Percentiles rank a stretch among this genome's conserved stretches.
Evolutionary conservation across 2,113 vertebrate species (phyloP).

Genomic region (Varanus salvator): DNA sequence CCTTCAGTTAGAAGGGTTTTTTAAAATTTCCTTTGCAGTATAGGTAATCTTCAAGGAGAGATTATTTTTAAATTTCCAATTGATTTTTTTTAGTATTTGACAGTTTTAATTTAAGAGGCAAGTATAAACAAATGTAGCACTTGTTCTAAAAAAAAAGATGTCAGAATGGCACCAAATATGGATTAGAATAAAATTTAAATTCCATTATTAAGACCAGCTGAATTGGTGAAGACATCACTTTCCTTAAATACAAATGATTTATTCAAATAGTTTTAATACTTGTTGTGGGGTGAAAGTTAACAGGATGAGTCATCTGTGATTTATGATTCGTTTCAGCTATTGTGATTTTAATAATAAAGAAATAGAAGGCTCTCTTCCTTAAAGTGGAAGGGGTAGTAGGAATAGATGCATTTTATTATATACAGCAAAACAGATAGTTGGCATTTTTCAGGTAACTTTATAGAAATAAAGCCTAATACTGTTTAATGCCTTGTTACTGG

Average conservation of each 20-base stretch:
- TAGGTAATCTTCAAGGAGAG: conserved; percentile 51
- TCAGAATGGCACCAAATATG: conserved; percentile 61
- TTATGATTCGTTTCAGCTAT: conserved; percentile 10
- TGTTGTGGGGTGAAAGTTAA: conserved; percentile 34
- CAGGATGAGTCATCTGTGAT: not conserved
- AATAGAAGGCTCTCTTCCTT: conserved; percentile 8
- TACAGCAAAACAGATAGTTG: conserved; percentile 17
- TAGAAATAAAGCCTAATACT: conserved; percentile 30
- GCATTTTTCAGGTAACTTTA: conserved; percentile 29
- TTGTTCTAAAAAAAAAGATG: conserved; percentile 63
- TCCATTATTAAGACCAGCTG: conserved; percentile 46
- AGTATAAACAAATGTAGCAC: conserved; percentile 62
- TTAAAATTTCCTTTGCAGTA: conserved; percentile 51
- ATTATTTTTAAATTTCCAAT: conserved; percentile 32
- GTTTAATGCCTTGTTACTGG: conserved; percentile 61
- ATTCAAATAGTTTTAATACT: conserved; percentile 38
- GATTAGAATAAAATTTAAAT: conserved; percentile 62
- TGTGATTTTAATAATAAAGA: conserved; percentile 44
- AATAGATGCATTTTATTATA: conserved; percentile 29
- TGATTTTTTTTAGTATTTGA: conserved; percentile 64
- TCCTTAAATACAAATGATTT: conserved; percentile 50
- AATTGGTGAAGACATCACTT: conserved; percentile 52
- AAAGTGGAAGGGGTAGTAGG: conserved; percentile 6
- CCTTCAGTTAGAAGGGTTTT: conserved; percentile 47
- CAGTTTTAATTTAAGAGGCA: conserved; percentile 64